Base-by-base conservation (phyloP, 1,140 invertebrate species). In the Achroia grisella region DNA sequence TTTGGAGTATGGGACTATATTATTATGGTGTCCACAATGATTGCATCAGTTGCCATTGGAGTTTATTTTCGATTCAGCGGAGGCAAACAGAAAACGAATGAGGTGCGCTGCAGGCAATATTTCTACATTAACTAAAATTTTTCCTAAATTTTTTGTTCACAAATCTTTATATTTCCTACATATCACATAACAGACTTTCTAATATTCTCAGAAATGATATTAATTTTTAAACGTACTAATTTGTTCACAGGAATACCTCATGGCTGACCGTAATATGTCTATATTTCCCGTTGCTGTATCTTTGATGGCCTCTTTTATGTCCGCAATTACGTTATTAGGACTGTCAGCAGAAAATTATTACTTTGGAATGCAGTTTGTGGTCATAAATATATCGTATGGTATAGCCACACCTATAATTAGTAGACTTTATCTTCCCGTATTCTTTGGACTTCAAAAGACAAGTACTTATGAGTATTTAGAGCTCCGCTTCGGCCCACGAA, bases 251-350 rank as follows among this genome's bases (percentile, higher is more conserved):
- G 94, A 97, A 78, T 97, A 95, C 67, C 88, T 97, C 47, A 66
- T 94, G 33, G 95, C 93, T 0, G 93, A 94, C 58, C 87, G 90
- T 45, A 92, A 91, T 15, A 94, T 96, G 93, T 86, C 89, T 2
- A 87, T 95, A 39, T 64, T 89, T 0, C 94, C 95, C 0, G 94
- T 97, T 0, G 93, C 93, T 2, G 93, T 97, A 45, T 95, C 94
- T n/a, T 77, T 97, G 0, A 95, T 97, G 91, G 94, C 96, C 6
- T 97, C 94, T 31, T 98, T 98, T 67, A 97, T 98, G 94, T 98
- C 96, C 0, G 95, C 96, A 8, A 92, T 98, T 11, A 96, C 96
- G 0, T 80, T 98, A 10, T 84, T 98, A 11, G 97, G 97, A 8
- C 92, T 96, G 0, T 93, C 94, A 0, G 90, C 93, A 40, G 95